Conservation (phyloP, 2,797 vertebrate species). For the Sus cebifrons region DNA sequence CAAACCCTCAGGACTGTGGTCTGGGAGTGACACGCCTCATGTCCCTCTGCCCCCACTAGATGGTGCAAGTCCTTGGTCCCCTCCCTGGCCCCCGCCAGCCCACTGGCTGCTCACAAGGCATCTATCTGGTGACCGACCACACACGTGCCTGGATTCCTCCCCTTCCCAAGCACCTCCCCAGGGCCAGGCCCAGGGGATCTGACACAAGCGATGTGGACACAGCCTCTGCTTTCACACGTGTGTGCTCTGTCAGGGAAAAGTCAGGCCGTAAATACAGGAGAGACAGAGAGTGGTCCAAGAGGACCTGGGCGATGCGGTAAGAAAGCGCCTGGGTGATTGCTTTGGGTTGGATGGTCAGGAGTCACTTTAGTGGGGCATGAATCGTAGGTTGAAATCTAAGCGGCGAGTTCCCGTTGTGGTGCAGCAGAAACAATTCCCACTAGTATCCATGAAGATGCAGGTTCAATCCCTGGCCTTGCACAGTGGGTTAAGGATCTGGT, state of each 20-base stretch:
- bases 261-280: neutral
- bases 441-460: too few species aligned
- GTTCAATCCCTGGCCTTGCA: too few species aligned
- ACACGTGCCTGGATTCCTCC: too few species aligned
- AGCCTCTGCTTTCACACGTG: neutral
- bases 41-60: too few species aligned
- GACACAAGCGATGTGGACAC: neutral
- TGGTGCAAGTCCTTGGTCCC: too few species aligned
- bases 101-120: too few species aligned
- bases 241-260: constrained; percentile 34
- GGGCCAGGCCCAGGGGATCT: neutral
- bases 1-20: too few species aligned
- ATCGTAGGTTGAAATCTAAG: constrained; percentile 14
- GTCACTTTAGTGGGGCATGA: neutral
- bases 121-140: too few species aligned
- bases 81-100: too few species aligned
- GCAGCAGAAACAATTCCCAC: too few species aligned
- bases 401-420: neutral
- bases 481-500: too few species aligned
- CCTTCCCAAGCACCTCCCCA: neutral
- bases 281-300: neutral
- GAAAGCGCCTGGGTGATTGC: neutral
- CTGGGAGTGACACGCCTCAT: too few species aligned
- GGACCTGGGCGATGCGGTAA: neutral
- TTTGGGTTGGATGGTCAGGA: neutral